Percentiles rank a stretch among this genome's conserved stretches.
Evolutionary conservation across 1,140 invertebrate species (phyloP).

Genomic region (Chrysoperla carnea): DNA sequence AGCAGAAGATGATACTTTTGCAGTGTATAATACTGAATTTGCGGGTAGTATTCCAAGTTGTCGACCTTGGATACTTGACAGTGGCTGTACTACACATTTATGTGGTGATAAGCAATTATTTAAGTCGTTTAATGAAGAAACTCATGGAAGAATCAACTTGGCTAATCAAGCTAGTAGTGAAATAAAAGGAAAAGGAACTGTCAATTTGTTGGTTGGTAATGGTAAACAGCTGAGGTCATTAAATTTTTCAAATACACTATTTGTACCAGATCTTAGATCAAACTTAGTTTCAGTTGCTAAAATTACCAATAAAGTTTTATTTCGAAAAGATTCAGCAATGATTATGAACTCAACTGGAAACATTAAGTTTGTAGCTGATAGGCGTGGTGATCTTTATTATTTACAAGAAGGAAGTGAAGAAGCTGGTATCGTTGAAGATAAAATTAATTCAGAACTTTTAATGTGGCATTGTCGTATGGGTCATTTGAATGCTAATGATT

Average conservation of each 20-base stretch:
- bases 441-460: slow-evolving; percentile 2
- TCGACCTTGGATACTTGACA: neutral
- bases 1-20: neutral
- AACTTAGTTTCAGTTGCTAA: slow-evolving; percentile 7
- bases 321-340: slow-evolving; percentile 5
- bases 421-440: neutral
- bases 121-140: neutral
- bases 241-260: slow-evolving; percentile 4
- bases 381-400: slow-evolving; percentile 5
- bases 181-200: neutral
- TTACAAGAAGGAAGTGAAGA: slow-evolving; percentile 2
- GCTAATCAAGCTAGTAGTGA: neutral
- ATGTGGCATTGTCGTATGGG: slow-evolving; percentile 8
- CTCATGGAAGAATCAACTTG: neutral
- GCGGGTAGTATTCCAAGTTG: neutral
- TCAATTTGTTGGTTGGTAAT: too few species aligned
- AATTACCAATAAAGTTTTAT: slow-evolving; percentile 6
- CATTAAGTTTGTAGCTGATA: slow-evolving; percentile 4
- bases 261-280: slow-evolving; percentile 7
- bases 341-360: slow-evolving; percentile 3
- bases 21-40: too few species aligned
- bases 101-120: neutral
- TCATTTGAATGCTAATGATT: slow-evolving; percentile 5
- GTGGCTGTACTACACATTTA: neutral
- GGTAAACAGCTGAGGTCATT: neutral